Evolutionary conservation across 2,888 invertebrate genomes (phyloP).

Genomic region (Suillia variegata): DNA sequence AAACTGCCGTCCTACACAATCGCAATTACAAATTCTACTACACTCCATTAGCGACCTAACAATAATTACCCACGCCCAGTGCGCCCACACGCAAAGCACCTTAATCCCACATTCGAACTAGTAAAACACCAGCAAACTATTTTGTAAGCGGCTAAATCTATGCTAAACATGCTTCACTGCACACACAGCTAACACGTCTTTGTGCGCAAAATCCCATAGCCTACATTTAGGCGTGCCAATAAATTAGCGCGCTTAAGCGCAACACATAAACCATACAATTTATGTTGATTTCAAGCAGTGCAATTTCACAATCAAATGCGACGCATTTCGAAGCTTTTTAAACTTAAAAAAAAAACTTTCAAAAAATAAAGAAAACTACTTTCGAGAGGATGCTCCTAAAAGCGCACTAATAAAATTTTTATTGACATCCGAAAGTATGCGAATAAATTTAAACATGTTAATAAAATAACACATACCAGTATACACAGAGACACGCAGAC

Average conservation of each 20-base stretch:
- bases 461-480: neutral
- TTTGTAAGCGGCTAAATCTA: too few species aligned
- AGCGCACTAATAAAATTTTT: constrained; percentile 2
- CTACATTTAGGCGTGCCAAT: neutral
- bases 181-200: too few species aligned
- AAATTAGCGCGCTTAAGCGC: constrained; percentile 39
- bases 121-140: too few species aligned
- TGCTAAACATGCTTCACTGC: too few species aligned
- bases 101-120: too few species aligned
- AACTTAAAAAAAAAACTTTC: neutral
- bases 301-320: too few species aligned
- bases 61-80: too few species aligned
- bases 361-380: neutral
- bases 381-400: neutral
- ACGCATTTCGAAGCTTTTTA: neutral
- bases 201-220: neutral
- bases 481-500: neutral
- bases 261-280: constrained; percentile 46
- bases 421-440: constrained; percentile 1
- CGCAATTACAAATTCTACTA: too few species aligned
- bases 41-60: too few species aligned
- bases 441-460: neutral
- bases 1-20: too few species aligned
- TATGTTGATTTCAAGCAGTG: constrained; percentile 37
- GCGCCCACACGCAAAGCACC: too few species aligned